Base-by-base conservation (phyloP, 64 coral and sea anemone genomes). In the Acropora tenuis region DNA sequence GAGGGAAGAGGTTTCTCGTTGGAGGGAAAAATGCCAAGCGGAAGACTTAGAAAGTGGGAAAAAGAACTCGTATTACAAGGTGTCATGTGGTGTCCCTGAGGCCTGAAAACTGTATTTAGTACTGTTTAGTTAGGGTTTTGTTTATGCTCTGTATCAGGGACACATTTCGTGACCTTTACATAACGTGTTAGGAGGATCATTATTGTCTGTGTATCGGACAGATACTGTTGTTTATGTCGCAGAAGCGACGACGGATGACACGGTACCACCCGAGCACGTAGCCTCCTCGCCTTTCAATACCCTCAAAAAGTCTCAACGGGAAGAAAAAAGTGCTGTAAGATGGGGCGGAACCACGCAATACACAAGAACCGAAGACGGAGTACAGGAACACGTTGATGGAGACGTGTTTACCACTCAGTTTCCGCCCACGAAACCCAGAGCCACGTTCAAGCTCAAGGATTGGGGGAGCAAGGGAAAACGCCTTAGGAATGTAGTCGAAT, bases 391-490 rank as follows among this genome's bases (percentile, higher is more conserved):
- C 6, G 63, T 40, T 6, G 8, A 2, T 1, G 61, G 1, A 18
- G 63, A 49, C 2, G 65, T 85, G n/a, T 63, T 81, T 42, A 42
- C 79, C 16, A 20, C 47, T 71, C 46, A 43, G 49, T 71, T 49
- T 1, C 16, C 61, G 47, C 43, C 5, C 6, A 41, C 9, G 43
- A 45, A 85, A 82, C 60, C 40, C n/a, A 15, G 40, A 72, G 65
- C 44, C 4, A 18, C 44, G 16, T 85, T 71, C 65, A 43, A 85
- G 65, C 82, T 85, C 45, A 85, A 85, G 49, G 47, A 67, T 40
- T 85, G 82, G 82, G 44, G 61, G 1, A 6, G 82, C 6, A 85
- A 72, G 19, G 66, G 17, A 2, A 44, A 47, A 50, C 82, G 82
- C 7, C 65, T 85, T 71, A 18, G 8, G 68, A 30, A 43, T 49